A percentile compares a stretch with the other conserved stretches of the same genome.
These are phyloP conservation scores for Anolis sagrei DNA, from an alignment of 2,113 vertebrate species.

Conservation along the genomic window DNA sequence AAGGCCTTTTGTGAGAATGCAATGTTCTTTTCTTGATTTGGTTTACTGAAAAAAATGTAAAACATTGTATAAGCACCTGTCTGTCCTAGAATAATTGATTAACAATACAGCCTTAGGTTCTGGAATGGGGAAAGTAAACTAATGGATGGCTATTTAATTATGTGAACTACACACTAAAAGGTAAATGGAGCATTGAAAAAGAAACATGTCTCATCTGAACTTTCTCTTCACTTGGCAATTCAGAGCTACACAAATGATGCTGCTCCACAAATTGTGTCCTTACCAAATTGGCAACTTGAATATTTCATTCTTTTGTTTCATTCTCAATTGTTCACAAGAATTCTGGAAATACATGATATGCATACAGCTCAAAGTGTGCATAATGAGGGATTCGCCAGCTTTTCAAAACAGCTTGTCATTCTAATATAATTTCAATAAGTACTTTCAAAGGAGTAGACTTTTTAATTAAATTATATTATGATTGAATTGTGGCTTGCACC, in stretches of 20 bases:
- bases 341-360: background rate
- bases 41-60: constrained; percentile 24
- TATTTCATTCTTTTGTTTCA: background rate
- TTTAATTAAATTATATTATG: background rate
- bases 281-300: background rate
- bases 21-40: constrained; percentile 16
- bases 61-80: constrained; percentile 15
- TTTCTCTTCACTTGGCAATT: constrained; percentile 9
- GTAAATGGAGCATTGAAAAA: constrained; percentile 47
- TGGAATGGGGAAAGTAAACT: constrained; percentile 44
- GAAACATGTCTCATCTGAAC: constrained; percentile 53
- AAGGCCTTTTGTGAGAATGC: constrained; percentile 33
- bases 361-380: background rate
- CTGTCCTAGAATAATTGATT: constrained; percentile 52
- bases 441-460: background rate
- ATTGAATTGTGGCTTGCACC: background rate
- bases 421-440: background rate
- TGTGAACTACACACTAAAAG: constrained; percentile 57
- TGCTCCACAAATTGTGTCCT: background rate
- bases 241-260: constrained; percentile 32
- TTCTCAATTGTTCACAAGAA: background rate
- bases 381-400: background rate
- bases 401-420: background rate
- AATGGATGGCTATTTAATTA: constrained; percentile 55
- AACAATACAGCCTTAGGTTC: constrained; percentile 60